These are phyloP conservation scores for Acanthis flammea DNA, from an alignment of 2,797 vertebrate genomes.

Conservation along the genomic window DNA sequence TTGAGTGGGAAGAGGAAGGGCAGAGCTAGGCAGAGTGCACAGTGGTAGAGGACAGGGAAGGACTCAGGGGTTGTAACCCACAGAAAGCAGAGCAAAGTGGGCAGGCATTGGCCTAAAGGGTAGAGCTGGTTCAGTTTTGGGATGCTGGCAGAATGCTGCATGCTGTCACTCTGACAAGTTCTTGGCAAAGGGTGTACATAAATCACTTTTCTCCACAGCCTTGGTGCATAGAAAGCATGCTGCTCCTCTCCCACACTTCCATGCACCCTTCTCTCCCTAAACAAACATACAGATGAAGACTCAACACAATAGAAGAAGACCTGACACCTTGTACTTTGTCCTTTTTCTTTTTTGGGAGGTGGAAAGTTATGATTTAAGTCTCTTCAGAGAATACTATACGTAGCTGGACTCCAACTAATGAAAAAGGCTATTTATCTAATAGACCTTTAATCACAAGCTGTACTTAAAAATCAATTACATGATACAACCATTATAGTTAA, in stretches of 20 bases:
- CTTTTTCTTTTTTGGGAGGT: neutral
- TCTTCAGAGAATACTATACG: neutral
- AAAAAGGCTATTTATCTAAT: slow-evolving; percentile 49
- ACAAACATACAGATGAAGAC: neutral
- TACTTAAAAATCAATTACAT: slow-evolving; percentile 56
- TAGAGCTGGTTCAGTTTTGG: neutral
- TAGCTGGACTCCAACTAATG: neutral
- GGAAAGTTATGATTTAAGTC: neutral
- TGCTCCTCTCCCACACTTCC: neutral
- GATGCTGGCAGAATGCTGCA: neutral
- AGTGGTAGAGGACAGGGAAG: neutral
- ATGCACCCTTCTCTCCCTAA: neutral
- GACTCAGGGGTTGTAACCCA: neutral
- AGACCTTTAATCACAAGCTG: slow-evolving; percentile 19
- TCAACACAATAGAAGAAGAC: neutral
- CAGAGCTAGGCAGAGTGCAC: neutral
- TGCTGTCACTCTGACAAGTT: neutral
- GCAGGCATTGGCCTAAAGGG: accelerated
- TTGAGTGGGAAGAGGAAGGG: accelerated
- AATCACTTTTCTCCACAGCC: neutral
- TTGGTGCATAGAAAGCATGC: neutral
- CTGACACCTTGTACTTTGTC: neutral
- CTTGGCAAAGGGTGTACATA: neutral
- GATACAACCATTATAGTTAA: slow-evolving; percentile 43
- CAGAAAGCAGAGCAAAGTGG: neutral